These are phyloP conservation scores for Sebastes oblongus DNA, from an alignment of 2,797 vertebrate genomes.

Conservation along the genomic window DNA sequence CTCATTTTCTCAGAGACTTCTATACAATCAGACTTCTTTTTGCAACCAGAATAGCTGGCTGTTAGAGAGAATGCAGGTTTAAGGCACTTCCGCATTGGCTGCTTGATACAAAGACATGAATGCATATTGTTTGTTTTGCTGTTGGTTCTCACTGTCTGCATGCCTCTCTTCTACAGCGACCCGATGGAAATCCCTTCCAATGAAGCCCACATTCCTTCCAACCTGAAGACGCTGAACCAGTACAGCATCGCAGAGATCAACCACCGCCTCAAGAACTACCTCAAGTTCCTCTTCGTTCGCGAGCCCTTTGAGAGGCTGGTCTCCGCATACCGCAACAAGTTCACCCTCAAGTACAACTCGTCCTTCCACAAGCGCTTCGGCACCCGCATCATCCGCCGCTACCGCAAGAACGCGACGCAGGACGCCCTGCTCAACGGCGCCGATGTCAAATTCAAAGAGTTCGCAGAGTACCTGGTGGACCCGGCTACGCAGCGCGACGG, in stretches of 20 bases:
- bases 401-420: slow-evolving; percentile 94
- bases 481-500: slow-evolving; percentile 93
- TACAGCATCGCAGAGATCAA: slow-evolving; percentile 98
- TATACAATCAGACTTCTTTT: too few species aligned
- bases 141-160: neutral
- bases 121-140: neutral
- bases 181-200: slow-evolving; percentile 97
- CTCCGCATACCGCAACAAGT: slow-evolving; percentile 98
- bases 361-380: slow-evolving; percentile 98
- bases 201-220: slow-evolving; percentile 93
- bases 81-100: too few species aligned
- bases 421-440: slow-evolving; percentile 90
- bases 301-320: slow-evolving; percentile 97
- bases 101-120: neutral
- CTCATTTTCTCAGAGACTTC: too few species aligned
- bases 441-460: slow-evolving; percentile 94
- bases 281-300: slow-evolving; percentile 98
- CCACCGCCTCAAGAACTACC: slow-evolving; percentile 97
- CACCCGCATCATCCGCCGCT: slow-evolving; percentile 93
- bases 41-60: neutral
- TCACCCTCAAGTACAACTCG: slow-evolving; percentile 98
- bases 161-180: slow-evolving; percentile 68
- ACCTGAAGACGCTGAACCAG: slow-evolving; percentile 96
- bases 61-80: neutral
- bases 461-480: slow-evolving; percentile 92